Percentiles rank a stretch among this genome's conserved stretches.
Conservation (phyloP, 2,888 invertebrate species). For the Cenopis cana region DNA sequence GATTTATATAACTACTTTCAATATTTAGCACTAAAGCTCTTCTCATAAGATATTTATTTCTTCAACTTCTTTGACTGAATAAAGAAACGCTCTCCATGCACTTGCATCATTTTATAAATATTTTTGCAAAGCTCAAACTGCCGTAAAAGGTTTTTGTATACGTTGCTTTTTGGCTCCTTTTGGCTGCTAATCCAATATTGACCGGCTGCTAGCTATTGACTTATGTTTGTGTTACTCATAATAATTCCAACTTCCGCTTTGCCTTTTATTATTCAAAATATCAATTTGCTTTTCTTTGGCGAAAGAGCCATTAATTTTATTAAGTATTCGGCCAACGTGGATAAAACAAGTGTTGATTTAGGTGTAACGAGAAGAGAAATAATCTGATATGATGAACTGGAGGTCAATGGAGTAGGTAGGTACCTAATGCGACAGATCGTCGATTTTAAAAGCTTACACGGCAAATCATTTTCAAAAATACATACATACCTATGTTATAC, state of each 20-base stretch:
- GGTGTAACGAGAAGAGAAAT: slow-evolving; percentile 8
- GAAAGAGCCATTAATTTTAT: slow-evolving; percentile 58
- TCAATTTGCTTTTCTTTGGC: slow-evolving; percentile 80
- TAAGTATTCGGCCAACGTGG: slow-evolving; percentile 49
- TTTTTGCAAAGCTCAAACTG: slow-evolving; percentile 80
- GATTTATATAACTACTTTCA: too few relatives aligned
- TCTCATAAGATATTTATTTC: too few relatives aligned
- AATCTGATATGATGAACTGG: neutral
- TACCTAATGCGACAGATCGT: too few relatives aligned
- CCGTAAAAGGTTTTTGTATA: slow-evolving; percentile 85
- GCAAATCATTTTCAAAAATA: too few relatives aligned
- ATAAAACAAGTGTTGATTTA: slow-evolving; percentile 37
- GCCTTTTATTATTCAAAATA: slow-evolving; percentile 85
- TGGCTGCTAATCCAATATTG: slow-evolving; percentile 84
- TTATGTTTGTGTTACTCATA: slow-evolving; percentile 83
- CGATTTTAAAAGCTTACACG: too few relatives aligned
- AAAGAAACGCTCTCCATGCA: slow-evolving; percentile 64
- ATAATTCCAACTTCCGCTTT: slow-evolving; percentile 75
- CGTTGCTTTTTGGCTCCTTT: slow-evolving; percentile 85
- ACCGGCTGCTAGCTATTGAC: slow-evolving; percentile 83
- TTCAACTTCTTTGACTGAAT: neutral
- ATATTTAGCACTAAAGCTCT: too few relatives aligned
- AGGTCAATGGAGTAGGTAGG: too few relatives aligned
- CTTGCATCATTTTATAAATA: slow-evolving; percentile 75
- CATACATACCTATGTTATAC: too few relatives aligned